Evolutionary conservation across 2,888 invertebrate species (phyloP), one percentile per base, ranked within the genome.

Genomic region (Xestobium rufovillosum): DNA sequence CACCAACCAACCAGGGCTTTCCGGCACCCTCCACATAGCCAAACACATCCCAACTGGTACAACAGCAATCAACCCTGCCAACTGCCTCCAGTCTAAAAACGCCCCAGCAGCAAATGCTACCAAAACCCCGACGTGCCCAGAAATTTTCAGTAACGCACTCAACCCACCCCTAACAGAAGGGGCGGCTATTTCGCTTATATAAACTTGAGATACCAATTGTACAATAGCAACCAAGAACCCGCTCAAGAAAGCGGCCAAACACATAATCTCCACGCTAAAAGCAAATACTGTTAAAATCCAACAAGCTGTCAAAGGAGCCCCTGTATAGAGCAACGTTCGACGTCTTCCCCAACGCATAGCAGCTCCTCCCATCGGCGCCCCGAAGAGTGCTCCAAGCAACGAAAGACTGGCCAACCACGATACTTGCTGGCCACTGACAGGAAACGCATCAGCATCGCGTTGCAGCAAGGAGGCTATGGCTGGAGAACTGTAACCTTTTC

Each of bases 101-200:
- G 87, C 81, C 29, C 91, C 91, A 15, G 87, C 78, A 37, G 82
- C 76, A 66, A 88, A 90, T 34, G 85, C 83, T 56, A 85, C 76
- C 17, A 92, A 71, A 9, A 90, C 83, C 15, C 92, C 92, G 17
- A 86, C 73, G 59, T 89, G 88, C 11, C 87, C 83, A 44, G 83
- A 81, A 46, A 91, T 78, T 65, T 92, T 92, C 44, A 88, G 73
- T 41, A 89, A 78, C 3, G 89, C 85, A 57, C 89, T 89, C 38
- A 92, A 71, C 49, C 86, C 83, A 14, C 91, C 92, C 15, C 92
- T 74, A 46, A 89, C 82, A 43, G 85, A 82, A 2, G 88, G 85
- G 13, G 87, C 82, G 14, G 91, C 83, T 56, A 90, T 88, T 69
- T 94, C 92, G 56, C 88, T 88, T 56, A 92, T 83, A 70, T 91